Evolutionary conservation across 2,797 vertebrate genomes (phyloP).

Genomic region (Aulostomus chinensis): DNA sequence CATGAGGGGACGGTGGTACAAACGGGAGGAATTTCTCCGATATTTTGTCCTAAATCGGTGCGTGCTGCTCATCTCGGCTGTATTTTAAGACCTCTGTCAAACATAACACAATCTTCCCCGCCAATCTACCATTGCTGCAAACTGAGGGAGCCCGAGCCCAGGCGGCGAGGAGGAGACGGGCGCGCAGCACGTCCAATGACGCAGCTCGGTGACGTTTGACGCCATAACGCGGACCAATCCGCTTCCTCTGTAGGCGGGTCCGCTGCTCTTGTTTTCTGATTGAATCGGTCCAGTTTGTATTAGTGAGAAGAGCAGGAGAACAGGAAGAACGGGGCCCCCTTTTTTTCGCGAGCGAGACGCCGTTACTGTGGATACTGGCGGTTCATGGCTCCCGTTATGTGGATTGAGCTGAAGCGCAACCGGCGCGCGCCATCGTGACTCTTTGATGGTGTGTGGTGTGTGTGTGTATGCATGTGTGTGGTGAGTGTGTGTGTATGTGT

Average conservation of each 20-base stretch:
- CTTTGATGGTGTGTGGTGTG: conserved; percentile 23
- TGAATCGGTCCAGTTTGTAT: conserved; percentile 69
- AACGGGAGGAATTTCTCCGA: too few species aligned
- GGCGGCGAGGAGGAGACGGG: conserved; percentile 10
- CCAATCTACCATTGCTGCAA: conserved; percentile 38
- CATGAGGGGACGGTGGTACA: too few species aligned
- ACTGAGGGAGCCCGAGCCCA: conserved; percentile 16
- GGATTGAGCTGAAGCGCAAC: conserved; percentile 9
- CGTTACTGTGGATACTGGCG: conserved; percentile 16
- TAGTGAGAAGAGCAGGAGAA: conserved; percentile 58
- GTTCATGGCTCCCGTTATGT: conserved; percentile 4
- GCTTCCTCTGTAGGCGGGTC: conserved; percentile 48
- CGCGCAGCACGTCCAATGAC: conserved; percentile 51
- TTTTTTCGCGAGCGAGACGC: conserved; percentile 6
- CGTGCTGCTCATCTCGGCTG: too few species aligned
- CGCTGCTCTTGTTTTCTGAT: conserved; percentile 40
- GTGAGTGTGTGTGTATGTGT: too few species aligned
- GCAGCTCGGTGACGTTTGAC: conserved; percentile 1
- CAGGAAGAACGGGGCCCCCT: conserved; percentile 14
- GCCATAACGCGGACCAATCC: conserved; percentile 47
- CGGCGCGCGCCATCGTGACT: conserved; percentile 18
- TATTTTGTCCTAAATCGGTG: too few species aligned
- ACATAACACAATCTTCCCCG: conserved; percentile 57
- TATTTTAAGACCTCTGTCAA: conserved; percentile 21
- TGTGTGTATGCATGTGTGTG: too few species aligned